Evolutionary conservation across 2,113 vertebrate genomes (phyloP).

Genomic region (Clarias magur): DNA sequence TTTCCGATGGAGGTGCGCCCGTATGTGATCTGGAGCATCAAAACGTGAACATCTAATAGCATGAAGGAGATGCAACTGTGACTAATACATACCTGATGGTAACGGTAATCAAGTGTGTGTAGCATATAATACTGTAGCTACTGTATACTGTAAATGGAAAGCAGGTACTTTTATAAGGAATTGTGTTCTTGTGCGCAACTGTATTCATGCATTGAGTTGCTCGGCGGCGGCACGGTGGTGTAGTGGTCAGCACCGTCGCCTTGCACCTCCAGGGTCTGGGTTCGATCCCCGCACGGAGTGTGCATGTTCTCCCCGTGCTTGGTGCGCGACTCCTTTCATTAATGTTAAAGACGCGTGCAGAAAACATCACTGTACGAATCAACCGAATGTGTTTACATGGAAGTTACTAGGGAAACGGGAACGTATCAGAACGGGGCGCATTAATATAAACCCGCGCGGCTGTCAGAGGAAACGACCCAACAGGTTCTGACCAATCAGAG

Average conservation of each 20-base stretch:
- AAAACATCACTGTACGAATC: background rate
- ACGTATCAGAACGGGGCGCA: background rate
- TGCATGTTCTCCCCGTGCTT: no score
- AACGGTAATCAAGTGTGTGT: background rate
- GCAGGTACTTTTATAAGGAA: background rate
- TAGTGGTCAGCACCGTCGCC: no score
- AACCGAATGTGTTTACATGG: background rate
- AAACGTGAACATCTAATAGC: background rate
- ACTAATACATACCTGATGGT: background rate
- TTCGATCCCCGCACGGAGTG: no score
- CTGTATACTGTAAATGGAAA: background rate
- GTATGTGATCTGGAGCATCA: background rate
- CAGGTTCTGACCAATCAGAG: slow-evolving; percentile 9
- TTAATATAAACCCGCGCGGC: background rate
- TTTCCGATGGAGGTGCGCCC: no score
- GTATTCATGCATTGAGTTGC: no score
- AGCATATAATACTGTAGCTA: background rate
- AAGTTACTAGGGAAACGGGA: background rate
- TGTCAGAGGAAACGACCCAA: background rate
- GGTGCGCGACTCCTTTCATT: background rate
- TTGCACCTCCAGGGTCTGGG: no score
- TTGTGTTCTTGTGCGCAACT: background rate
- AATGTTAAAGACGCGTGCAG: background rate
- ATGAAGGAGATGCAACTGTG: background rate
- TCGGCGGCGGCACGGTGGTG: no score